A percentile compares a stretch with the other conserved stretches of the same genome.
phyloP scores from a whole-genome alignment of 2,797 vertebrate genomes.

The Tragopan temminckii region DNA sequence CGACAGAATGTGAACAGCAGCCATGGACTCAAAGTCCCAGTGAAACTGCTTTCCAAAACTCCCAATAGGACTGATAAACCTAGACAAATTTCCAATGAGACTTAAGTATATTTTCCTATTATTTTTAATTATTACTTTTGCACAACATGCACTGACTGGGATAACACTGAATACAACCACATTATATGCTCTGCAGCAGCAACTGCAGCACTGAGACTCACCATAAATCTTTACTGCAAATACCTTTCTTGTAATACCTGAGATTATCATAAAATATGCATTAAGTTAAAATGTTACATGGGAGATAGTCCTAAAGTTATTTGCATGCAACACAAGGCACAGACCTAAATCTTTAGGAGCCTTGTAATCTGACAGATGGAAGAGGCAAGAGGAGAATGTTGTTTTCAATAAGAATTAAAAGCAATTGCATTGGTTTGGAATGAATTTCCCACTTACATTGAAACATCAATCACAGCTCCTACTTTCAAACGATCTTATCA shows the following conservation, averaged over 20 bases:
- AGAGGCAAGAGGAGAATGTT: neutral
- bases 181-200: neutral
- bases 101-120: neutral
- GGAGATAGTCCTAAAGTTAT: neutral
- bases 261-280: neutral
- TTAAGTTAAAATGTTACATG: neutral
- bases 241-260: neutral
- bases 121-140: neutral
- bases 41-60: neutral
- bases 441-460: neutral
- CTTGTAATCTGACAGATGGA: neutral
- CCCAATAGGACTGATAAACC: neutral
- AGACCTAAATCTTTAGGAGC: neutral
- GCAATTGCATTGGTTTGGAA: neutral
- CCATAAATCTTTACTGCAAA: neutral
- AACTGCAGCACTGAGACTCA: neutral
- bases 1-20: neutral
- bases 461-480: neutral
- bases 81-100: neutral
- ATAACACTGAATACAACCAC: neutral
- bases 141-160: neutral
- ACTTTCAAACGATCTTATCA: neutral
- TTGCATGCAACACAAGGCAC: neutral
- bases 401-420: neutral
- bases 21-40: neutral